Base-by-base conservation (phyloP, 2,113 vertebrate species). In the Ctenomys sociabilis region DNA sequence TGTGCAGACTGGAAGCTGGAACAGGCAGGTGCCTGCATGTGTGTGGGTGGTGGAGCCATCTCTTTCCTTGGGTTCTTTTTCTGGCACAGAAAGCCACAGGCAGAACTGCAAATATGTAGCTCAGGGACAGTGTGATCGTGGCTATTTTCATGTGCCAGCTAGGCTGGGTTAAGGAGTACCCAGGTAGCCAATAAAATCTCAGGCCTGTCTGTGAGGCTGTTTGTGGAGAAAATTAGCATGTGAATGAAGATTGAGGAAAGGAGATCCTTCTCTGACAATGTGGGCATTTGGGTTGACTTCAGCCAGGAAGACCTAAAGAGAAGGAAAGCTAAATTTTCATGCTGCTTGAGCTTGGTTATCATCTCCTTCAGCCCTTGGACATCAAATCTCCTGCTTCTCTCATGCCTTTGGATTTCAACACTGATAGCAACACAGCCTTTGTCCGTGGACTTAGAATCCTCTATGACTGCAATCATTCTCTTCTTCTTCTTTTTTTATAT, bases 31-130 rank as follows among this genome's bases (percentile, higher is more conserved):
- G 37, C 63, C n/a, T 21, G 13, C 10, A 11, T 1, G 7, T 30
- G 19, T n/a, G 19, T 2, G 12, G 32, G 19, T 2, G 12, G 32
- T 7, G 35, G 13, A 30, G 10, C 1, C 40, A 5, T 54, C 11
- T 57, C 26, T 54, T 35, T 66, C 28, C 17, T 19, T 0, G 0
- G 80, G 4, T 32, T 73, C 63, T 75, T 61, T 73, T 49, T 57
- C 61, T 14, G 16, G 14, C 49, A 3, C 32, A 57, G 35, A 13
- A 40, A 49, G 17, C 40, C 49, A n/a, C 11, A 30, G 32, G 37
- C 11, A 57, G 14, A 52, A 70, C 1, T 11, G 26, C n/a, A 61
- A 72, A 30, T 3, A 0, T 17, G 19, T 5, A 95, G 40, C 94
- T 10, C 3, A 11, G 37, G 26, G n/a, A 75, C 8, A 37, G 2